Base-by-base conservation (phyloP, 2,888 invertebrate genomes). In the Brassicogethes aeneus region DNA sequence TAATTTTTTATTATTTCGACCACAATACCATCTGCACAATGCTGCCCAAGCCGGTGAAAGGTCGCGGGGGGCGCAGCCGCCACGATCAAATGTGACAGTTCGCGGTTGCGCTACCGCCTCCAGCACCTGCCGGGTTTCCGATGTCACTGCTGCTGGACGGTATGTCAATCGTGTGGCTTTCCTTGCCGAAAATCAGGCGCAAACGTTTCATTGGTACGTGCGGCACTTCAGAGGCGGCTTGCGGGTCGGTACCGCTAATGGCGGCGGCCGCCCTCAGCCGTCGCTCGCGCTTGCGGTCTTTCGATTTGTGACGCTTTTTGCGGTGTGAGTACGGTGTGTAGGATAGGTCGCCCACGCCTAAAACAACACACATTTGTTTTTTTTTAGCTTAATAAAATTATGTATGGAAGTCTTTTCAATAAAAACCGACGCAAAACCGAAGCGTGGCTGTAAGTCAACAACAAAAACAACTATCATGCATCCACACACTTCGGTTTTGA, bases 81-180 rank as follows among this genome's bases (percentile, higher is more conserved):
- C 23, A 23, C 23, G 23, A 23, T 23, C 23, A 23, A 23, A 23
- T 23, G 23, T 10, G 23, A 23, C 23, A 10, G 23, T 23, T 10
- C 5, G 10, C 23, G 23, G 5, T 10, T 5, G 23, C 23, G 23
- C 23, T 10, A 10, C n/a, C n/a, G n/a, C n/a, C n/a, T n/a, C n/a
- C n/a, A n/a, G n/a, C n/a, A n/a, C n/a, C n/a, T n/a, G n/a, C n/a
- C n/a, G n/a, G n/a, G n/a, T n/a, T 23, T 23, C 57, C 62, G 67
- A 23, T 10, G 23, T 74, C 75, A 61, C 74, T 71, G 59, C 78
- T 72, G 70, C 78, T 79, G 71, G 83, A 76, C 68, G 90, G 88
- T 72, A 91, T 79, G 73, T 90, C 85, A 63, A 90, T 90, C 62
- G 87, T 89, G 62, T 82, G 85, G 61, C 86, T 85, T 68, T 91